phyloP scores from a whole-genome alignment of 2,113 vertebrate genomes.

The Pteronura brasiliensis region DNA sequence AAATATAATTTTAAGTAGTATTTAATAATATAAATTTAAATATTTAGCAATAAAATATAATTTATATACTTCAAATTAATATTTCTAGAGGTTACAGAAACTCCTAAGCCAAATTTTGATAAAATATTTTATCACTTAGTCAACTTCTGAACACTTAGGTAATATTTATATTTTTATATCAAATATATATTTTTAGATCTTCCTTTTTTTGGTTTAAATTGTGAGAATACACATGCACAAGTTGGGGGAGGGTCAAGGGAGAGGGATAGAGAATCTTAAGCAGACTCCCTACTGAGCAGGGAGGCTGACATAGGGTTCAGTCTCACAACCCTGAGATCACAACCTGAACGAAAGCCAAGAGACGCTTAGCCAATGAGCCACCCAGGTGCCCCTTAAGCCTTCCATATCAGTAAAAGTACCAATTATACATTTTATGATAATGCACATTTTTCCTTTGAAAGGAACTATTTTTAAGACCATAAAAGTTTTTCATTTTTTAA shows the following conservation, averaged over 20 bases:
- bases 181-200: neutral
- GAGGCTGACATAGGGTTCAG: too few relatives aligned
- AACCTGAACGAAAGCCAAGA: neutral
- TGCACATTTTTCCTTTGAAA: neutral
- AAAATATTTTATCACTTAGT: neutral
- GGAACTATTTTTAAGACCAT: neutral
- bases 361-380: neutral
- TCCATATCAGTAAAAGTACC: neutral
- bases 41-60: neutral
- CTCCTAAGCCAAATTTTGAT: neutral
- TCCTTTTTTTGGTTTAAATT: neutral
- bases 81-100: neutral
- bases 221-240: neutral
- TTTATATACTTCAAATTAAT: neutral
- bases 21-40: neutral
- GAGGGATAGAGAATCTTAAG: neutral
- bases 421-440: neutral
- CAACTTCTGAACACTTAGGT: neutral
- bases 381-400: neutral
- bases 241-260: neutral
- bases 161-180: neutral
- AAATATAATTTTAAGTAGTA: neutral
- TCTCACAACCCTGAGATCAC: too few relatives aligned
- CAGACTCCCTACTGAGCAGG: neutral
- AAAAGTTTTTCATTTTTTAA: neutral